Conservation (phyloP, 2,888 invertebrate species). For the Drosophila siamana region DNA sequence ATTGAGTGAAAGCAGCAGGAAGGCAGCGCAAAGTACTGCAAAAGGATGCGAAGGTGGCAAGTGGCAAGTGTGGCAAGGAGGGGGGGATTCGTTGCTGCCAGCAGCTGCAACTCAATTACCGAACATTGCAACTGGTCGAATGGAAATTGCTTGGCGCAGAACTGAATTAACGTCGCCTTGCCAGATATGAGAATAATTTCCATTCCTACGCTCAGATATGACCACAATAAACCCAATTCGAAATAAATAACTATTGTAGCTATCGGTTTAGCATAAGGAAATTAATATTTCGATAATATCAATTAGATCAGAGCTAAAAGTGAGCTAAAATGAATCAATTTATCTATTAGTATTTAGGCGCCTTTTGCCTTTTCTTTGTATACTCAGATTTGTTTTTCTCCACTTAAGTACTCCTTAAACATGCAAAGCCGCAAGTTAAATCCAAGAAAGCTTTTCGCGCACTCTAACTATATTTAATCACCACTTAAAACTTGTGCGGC, state of each 20-base stretch:
- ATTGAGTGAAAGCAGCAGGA: constrained; percentile 50
- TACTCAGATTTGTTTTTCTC: too few relatives aligned
- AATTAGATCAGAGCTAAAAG: too few relatives aligned
- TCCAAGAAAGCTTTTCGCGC: too few relatives aligned
- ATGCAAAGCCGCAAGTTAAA: too few relatives aligned
- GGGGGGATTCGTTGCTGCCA: constrained; percentile 4
- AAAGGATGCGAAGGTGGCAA: constrained; percentile 5
- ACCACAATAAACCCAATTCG: too few relatives aligned
- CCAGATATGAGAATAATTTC: constrained; percentile 12
- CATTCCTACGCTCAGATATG: background rate
- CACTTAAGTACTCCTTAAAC: too few relatives aligned
- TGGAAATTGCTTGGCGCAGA: constrained; percentile 11
- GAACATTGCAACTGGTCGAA: constrained; percentile 8
- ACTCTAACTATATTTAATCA: too few relatives aligned
- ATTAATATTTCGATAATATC: too few relatives aligned
- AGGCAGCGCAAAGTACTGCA: background rate
- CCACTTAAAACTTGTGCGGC: too few relatives aligned
- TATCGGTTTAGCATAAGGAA: background rate
- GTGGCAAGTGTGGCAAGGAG: background rate
- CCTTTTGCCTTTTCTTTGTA: too few relatives aligned
- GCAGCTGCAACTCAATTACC: constrained; percentile 43
- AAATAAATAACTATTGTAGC: background rate
- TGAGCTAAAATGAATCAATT: too few relatives aligned
- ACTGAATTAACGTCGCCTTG: constrained; percentile 8
- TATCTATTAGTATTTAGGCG: too few relatives aligned